Evolutionary conservation across 2,888 invertebrate genomes (phyloP).

Genomic region (Thumatha senex): DNA sequence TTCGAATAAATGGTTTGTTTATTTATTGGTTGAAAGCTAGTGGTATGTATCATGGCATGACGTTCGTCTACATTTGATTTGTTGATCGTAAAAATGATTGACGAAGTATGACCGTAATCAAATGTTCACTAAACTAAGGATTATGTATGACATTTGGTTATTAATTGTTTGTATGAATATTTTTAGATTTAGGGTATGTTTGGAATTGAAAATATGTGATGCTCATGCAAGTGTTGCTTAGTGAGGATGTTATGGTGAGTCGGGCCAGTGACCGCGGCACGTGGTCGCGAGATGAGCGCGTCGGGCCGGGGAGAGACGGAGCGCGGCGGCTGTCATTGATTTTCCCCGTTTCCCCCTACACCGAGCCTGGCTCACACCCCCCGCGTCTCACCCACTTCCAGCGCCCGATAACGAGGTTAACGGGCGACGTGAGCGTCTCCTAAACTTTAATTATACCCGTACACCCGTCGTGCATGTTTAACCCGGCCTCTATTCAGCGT

Average conservation of each 20-base stretch:
- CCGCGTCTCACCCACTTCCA: conserved; percentile 83
- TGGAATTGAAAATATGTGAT: conserved; percentile 22
- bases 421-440: conserved; percentile 84
- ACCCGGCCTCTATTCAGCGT: conserved; percentile 78
- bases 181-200: conserved; percentile 1
- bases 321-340: conserved; percentile 84
- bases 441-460: conserved; percentile 84
- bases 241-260: conserved; percentile 55
- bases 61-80: background rate
- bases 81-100: background rate
- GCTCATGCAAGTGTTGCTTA: conserved; percentile 40
- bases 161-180: background rate
- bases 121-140: background rate
- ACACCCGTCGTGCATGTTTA: conserved; percentile 82
- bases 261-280: conserved; percentile 81
- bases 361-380: conserved; percentile 67
- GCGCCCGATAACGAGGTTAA: conserved; percentile 84
- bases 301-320: conserved; percentile 79
- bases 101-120: background rate
- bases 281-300: conserved; percentile 81
- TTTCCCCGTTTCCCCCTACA: conserved; percentile 75
- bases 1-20: conserved; percentile 44
- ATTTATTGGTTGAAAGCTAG: conserved; percentile 42
- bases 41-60: conserved; percentile 7
- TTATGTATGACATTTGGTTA: background rate